These are phyloP conservation scores for Leuctra nigra DNA, from an alignment of 2,888 invertebrate species.

Conservation along the genomic window DNA sequence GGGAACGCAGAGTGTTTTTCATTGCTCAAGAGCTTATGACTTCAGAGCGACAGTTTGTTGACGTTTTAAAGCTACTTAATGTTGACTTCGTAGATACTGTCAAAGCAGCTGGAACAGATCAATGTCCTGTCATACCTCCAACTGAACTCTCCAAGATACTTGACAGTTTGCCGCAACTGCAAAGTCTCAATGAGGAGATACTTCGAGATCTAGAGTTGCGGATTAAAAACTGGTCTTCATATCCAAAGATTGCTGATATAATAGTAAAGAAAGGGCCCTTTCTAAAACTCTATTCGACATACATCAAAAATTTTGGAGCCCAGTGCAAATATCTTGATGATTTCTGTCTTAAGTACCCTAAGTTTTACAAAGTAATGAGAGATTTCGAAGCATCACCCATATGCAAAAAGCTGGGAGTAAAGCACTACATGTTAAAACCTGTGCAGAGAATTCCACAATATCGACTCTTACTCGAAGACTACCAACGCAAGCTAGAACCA, in stretches of 20 bases:
- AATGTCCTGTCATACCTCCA: conserved; percentile 40
- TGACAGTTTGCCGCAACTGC: conserved; percentile 46
- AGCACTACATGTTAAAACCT: conserved; percentile 60
- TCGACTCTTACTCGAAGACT: conserved; percentile 53
- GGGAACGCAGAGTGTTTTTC: conserved; percentile 41
- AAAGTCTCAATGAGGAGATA: conserved; percentile 46
- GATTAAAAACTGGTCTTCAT: conserved; percentile 42
- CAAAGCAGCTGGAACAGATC: conserved; percentile 33
- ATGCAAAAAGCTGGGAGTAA: conserved; percentile 45
- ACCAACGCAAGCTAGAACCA: conserved; percentile 46
- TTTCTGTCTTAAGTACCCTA: conserved; percentile 42
- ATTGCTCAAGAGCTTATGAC: conserved; percentile 49
- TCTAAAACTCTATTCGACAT: conserved; percentile 49
- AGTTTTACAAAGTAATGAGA: conserved; percentile 43
- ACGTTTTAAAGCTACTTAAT: conserved; percentile 46
- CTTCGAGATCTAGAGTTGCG: conserved; percentile 45
- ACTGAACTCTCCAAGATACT: conserved; percentile 44
- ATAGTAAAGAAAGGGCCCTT: conserved; percentile 53
- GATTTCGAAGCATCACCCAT: conserved; percentile 42
- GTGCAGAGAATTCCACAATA: conserved; percentile 62
- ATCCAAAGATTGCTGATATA: conserved; percentile 46
- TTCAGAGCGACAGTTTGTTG: conserved; percentile 49
- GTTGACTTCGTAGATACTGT: conserved; percentile 44
- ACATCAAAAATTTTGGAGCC: conserved; percentile 48
- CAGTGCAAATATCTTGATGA: conserved; percentile 45